phyloP scores from a whole-genome alignment of 2,797 vertebrate species.

The Tarsius wallacei region DNA sequence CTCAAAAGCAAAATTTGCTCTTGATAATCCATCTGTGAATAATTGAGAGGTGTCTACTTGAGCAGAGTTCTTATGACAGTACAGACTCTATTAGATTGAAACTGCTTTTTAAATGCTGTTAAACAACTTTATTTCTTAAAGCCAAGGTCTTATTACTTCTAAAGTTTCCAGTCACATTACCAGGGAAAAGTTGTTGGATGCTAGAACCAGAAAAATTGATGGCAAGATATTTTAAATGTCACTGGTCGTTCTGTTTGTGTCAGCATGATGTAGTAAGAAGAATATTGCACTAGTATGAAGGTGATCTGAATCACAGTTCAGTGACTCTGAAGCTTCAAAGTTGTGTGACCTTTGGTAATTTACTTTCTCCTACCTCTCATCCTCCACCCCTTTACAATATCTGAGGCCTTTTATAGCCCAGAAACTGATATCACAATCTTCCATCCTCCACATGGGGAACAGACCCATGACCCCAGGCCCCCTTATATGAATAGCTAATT shows the following conservation, averaged over 20 bases:
- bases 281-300: slow-evolving; percentile 11
- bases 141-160: slow-evolving; percentile 16
- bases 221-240: slow-evolving; percentile 65
- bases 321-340: slow-evolving; percentile 17
- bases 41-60: slow-evolving; percentile 58
- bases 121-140: slow-evolving; percentile 63
- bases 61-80: slow-evolving; percentile 40
- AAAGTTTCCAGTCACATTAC: slow-evolving; percentile 33
- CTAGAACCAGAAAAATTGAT: slow-evolving; percentile 51
- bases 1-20: slow-evolving; percentile 54
- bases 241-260: slow-evolving; percentile 30
- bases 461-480: neutral
- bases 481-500: neutral
- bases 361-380: slow-evolving; percentile 26
- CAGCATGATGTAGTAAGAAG: slow-evolving; percentile 46
- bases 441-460: neutral
- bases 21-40: slow-evolving; percentile 65
- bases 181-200: slow-evolving; percentile 38
- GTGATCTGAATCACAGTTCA: slow-evolving; percentile 61
- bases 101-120: slow-evolving; percentile 9
- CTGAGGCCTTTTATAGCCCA: neutral
- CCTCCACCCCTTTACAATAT: neutral
- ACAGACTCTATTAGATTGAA: slow-evolving; percentile 35
- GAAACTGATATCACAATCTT: slow-evolving; percentile 2
- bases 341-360: slow-evolving; percentile 2